Percentiles rank a stretch among this genome's conserved stretches.
These are phyloP conservation scores for Hydra vulgaris DNA, from an alignment of 30 jellyfish, hydroid and myxozoan genomes.

Conservation along the genomic window DNA sequence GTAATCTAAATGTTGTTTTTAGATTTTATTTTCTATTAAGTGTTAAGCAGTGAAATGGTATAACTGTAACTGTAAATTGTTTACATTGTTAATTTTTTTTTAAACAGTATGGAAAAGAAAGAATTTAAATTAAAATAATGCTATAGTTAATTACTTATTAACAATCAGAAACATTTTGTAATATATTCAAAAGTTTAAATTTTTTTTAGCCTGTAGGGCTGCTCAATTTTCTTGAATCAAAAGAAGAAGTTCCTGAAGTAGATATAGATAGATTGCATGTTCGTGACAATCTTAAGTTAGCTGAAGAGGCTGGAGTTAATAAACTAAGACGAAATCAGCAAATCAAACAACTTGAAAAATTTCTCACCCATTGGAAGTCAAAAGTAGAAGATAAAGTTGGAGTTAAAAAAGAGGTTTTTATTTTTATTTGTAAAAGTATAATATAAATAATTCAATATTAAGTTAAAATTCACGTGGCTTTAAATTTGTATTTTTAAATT, in stretches of 20 bases:
- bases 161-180: no score
- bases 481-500: no score
- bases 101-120: no score
- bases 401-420: slow-evolving; percentile 47
- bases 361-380: slow-evolving; percentile 84
- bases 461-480: no score
- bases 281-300: slow-evolving; percentile 70
- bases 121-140: no score
- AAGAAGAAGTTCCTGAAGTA: slow-evolving; percentile 83
- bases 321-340: slow-evolving; percentile 22
- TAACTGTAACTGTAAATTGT: no score
- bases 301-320: slow-evolving; percentile 45
- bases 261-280: slow-evolving; percentile 80
- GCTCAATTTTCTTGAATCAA: slow-evolving; percentile 74
- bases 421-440: neutral
- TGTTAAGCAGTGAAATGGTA: no score
- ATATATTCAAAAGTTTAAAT: neutral
- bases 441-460: neutral
- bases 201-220: slow-evolving; percentile 78
- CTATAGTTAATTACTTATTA: no score
- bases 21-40: no score
- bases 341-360: slow-evolving; percentile 55
- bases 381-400: slow-evolving; percentile 81
- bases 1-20: no score
- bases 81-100: no score